Percentiles rank a stretch among this genome's conserved stretches.
Conservation (phyloP, 2,888 invertebrate species). For the Cryptus armator region DNA sequence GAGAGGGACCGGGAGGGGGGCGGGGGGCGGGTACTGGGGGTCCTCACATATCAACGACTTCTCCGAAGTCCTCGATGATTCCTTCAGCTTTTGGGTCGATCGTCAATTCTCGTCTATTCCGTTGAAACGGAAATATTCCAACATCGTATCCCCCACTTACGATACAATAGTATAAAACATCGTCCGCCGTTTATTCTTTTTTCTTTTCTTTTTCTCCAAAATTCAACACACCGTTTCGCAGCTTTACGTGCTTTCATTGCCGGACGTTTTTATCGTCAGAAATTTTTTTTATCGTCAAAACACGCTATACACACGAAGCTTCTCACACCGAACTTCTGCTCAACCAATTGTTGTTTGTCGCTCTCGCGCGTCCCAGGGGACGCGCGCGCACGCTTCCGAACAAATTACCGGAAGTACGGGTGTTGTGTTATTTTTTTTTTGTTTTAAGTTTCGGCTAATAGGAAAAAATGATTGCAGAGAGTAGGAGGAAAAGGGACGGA, state of each 20-base stretch:
- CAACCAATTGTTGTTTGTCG: conserved; percentile 68
- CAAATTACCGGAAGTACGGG: conserved; percentile 80
- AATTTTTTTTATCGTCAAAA: conserved; percentile 54
- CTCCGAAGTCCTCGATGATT: neutral
- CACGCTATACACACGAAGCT: neutral
- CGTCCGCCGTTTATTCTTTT: neutral
- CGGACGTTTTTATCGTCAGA: conserved; percentile 62
- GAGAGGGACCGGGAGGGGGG: too few species aligned
- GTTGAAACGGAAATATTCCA: conserved; percentile 36
- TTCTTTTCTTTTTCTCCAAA: neutral
- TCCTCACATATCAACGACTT: conserved; percentile 44
- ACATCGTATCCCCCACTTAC: conserved; percentile 43
- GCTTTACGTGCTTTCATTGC: neutral
- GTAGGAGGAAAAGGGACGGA: conserved; percentile 27
- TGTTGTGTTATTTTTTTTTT: conserved; percentile 63
- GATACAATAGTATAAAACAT: conserved; percentile 1
- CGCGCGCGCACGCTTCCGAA: conserved; percentile 59
- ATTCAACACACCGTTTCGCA: conserved; percentile 1
- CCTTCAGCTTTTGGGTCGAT: neutral
- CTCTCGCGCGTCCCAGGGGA: conserved; percentile 54
- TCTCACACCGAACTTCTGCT: conserved; percentile 56
- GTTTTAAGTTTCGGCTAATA: conserved; percentile 81
- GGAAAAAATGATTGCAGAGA: conserved; percentile 78
- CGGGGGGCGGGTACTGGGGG: conserved; percentile 60
- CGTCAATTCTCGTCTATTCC: conserved; percentile 32